Conservation (phyloP, 1,140 invertebrate genomes). For the Drosophila albomicans region DNA sequence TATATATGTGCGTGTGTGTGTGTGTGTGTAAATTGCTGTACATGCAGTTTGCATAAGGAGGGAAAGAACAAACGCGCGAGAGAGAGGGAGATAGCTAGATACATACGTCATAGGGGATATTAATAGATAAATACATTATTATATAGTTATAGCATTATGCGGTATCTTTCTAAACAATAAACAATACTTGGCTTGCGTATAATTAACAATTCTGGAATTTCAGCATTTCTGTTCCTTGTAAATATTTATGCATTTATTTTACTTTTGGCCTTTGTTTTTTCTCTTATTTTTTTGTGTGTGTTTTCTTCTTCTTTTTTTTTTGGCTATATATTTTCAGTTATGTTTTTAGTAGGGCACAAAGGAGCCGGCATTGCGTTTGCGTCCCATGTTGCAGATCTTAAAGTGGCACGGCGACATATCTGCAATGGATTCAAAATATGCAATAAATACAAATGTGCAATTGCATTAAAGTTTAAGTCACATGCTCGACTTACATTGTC, state of each 20-base stretch:
- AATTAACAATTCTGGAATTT: conserved; percentile 13
- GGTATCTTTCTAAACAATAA: conserved; percentile 33
- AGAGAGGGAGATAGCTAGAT: not conserved
- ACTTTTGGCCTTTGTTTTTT: conserved; percentile 26
- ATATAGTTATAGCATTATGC: conserved; percentile 16
- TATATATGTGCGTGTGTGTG: conserved; percentile 13
- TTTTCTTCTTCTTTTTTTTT: conserved; percentile 1
- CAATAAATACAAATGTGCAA: not conserved
- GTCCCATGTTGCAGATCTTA: conserved; percentile 83
- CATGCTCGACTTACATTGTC: conserved; percentile 73
- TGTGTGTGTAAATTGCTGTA: conserved; percentile 25
- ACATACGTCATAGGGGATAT: conserved; percentile 7
- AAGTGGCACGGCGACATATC: conserved; percentile 83
- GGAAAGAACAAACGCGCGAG: conserved; percentile 20
- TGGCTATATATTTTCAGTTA: not conserved
- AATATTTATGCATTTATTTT: conserved; percentile 35
- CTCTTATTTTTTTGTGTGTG: conserved; percentile 7
- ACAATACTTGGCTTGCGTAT: conserved; percentile 42
- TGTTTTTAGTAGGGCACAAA: conserved; percentile 45
- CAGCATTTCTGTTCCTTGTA: not conserved
- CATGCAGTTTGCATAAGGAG: conserved; percentile 28
- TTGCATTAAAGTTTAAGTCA: not conserved
- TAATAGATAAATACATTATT: conserved; percentile 29
- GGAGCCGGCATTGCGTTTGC: conserved; percentile 71
- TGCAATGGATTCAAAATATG: not conserved